Evolutionary conservation across 35 echinoderm and acorn worm genomes (phyloP), one percentile per base, ranked within the genome.

Genomic region (Ophioderma brevispina): DNA sequence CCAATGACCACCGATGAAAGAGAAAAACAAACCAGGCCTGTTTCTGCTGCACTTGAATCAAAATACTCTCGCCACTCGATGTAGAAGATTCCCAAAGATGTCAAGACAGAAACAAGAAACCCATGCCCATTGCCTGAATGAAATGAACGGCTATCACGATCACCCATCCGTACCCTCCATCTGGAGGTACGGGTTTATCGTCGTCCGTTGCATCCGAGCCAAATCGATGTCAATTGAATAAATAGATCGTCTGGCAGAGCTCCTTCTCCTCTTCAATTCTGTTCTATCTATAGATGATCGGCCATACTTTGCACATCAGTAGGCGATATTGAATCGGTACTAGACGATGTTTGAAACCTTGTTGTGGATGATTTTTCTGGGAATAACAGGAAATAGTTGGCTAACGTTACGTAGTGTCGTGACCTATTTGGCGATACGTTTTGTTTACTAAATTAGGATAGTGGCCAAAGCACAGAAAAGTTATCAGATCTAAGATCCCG

Each of bases 1-100:
- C 83, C 63, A 0, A 59, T 28, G 17, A 70, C 55, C 30, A 85
- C 6, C 32, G 35, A 64, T 19, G 83, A 59, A 14, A 85, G 3
- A 0, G 49, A 64, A 11, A 85, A 5, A n/a, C n/a, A n/a, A 1
- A 64, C 11, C 52, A 52, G 63, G 70, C 83, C 63, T 15, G 50
- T 38, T 14, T 32, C 14, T 19, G 82, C 39, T 36, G 82, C 82
- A 35, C 21, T 59, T 37, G 82, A 31, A 59, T 59, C 42, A 34
- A 70, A 85, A 25, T 85, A 85, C 33, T 85, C 82, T 59, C 63
- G 52, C 82, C 82, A 85, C 19, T 85, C 82, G 37, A 85, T 85
- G 49, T 85, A 85, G 49, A 85, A 64, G 21, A 85, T 37, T 8
- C 82, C 82, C 15, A 85, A 28, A 13, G 82, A 31, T 36, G 82